Percentiles rank a stretch among this genome's conserved stretches.
phyloP scores from a whole-genome alignment of 2,113 vertebrate species.

The Crotophaga sulcirostris region DNA sequence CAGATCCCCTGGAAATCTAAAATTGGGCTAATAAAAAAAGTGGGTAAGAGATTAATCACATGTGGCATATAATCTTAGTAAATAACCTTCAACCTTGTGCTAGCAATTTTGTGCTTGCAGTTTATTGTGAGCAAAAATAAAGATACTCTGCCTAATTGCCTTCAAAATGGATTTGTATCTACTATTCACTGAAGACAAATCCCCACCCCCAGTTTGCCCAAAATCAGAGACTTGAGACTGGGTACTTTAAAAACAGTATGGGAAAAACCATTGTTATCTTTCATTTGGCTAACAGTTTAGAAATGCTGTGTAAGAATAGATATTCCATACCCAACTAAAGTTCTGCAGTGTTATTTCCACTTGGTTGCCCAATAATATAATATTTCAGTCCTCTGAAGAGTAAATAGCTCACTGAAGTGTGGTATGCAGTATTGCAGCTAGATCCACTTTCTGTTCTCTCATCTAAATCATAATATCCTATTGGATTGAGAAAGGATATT shows the following conservation, averaged over 20 bases:
- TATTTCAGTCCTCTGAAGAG: not conserved
- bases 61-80: constrained; percentile 7
- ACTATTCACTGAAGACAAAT: not conserved
- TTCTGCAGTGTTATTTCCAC: not conserved
- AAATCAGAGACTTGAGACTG: not conserved
- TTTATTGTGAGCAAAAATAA: constrained; percentile 65
- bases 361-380: not conserved
- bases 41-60: not conserved
- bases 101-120: constrained; percentile 16
- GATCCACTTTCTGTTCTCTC: not conserved
- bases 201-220: not conserved
- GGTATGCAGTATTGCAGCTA: not conserved
- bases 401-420: not conserved
- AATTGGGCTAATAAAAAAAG: not conserved
- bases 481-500: not conserved
- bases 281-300: not conserved
- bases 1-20: not conserved
- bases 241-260: not conserved
- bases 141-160: constrained; percentile 46
- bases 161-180: constrained; percentile 38
- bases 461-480: not conserved
- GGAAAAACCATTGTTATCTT: not conserved
- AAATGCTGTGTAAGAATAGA: not conserved
- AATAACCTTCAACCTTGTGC: constrained; percentile 33
- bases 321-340: constrained; percentile 34